Evolutionary conservation across 2,113 vertebrate genomes (phyloP), one percentile per base, ranked within the genome.

Genomic region (Cathartes aura): DNA sequence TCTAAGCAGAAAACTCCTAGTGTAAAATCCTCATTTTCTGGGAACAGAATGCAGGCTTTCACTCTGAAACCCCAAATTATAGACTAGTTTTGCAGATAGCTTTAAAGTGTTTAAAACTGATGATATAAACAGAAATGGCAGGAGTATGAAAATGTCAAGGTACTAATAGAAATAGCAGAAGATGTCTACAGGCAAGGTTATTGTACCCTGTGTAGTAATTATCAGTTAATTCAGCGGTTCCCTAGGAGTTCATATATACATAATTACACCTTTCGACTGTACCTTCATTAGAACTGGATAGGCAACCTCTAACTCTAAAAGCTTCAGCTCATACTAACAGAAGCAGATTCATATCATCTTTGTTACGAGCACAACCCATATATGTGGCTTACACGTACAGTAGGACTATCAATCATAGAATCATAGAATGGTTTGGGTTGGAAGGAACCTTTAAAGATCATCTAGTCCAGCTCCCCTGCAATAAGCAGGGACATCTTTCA

Each of bases 391-490:
- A 63, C 2, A 32, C 8, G 36, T 23, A 32, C 5, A n/a, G 20
- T 8, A 59, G 26, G 21, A 50, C 36, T 53, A 40, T 22, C 5
- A 34, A 30, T 45, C n/a, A 21, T 6, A 50, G 45, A 78, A 43
- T 36, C 10, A 14, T 18, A 30, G 17, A 63, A 23, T 12, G 14
- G 8, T 47, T 26, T 71, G 22, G 13, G 9, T 48, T 42, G 53
- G 47, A 43, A 62, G 18, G 5, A 13, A 29, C 38, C 15, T 45
- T 32, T 26, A 48, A 62, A 76, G 14, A 21, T 50, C 12, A 34
- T 6, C 4, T 32, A 71, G 9, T 43, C 27, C 11, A 14, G 38
- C 2, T 1, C 1, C 4, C 4, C 10, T 19, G 8, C 10, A 8
- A 32, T 11, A 7, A 38, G 0, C 18, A 63, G 13, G 23, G 32